Evolutionary conservation across 2,797 vertebrate genomes (phyloP).

Genomic region (Nyctalus aviator): DNA sequence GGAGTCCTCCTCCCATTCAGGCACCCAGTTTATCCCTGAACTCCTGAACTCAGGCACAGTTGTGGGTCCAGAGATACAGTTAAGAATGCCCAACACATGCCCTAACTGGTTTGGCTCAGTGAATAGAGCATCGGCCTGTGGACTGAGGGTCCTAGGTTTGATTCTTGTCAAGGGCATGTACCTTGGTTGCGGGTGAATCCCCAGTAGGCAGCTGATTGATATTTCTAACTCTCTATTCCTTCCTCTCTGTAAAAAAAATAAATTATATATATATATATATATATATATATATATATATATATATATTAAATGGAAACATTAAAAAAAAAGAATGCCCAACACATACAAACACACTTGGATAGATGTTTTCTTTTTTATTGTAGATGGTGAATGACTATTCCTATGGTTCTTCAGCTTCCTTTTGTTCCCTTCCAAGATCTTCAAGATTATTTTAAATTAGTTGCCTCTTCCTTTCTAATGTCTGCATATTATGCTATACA

Average conservation of each 20-base stretch:
- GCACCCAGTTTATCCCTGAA: background rate
- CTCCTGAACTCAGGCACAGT: background rate
- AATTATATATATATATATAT: no score
- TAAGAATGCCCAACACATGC: background rate
- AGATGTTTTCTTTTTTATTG: background rate
- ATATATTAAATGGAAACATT: no score
- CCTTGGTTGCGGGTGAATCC: no score
- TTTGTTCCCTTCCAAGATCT: background rate
- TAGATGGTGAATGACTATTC: background rate
- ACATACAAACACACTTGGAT: background rate
- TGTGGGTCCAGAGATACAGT: background rate
- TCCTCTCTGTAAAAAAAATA: no score
- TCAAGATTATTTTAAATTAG: background rate
- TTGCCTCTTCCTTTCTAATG: background rate
- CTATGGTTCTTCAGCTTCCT: background rate
- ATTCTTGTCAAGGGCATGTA: no score
- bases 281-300: no score
- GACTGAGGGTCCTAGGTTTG: no score
- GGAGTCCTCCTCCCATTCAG: background rate
- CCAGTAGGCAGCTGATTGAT: no score
- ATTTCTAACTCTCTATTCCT: no score
- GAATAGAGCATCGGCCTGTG: no score
- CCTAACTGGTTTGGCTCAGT: no score
- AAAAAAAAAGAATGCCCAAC: no score
- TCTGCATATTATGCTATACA: background rate